phyloP scores from a whole-genome alignment of 2,888 invertebrate species.

The Hymenopus coronatus region DNA sequence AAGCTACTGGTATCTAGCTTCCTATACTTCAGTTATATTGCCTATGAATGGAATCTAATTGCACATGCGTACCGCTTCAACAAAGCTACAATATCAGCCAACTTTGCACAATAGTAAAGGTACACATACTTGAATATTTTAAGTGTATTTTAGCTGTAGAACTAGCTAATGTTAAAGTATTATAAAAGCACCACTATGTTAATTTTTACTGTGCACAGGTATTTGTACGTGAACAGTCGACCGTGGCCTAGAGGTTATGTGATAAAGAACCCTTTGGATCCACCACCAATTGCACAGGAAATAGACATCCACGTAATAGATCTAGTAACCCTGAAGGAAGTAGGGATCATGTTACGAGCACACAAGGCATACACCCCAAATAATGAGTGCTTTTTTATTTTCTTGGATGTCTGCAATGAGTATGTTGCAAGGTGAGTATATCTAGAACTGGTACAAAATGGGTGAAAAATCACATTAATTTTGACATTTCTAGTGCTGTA shows the following conservation, averaged over 20 bases:
- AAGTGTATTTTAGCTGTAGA: too few relatives aligned
- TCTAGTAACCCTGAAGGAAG: slow-evolving; percentile 68
- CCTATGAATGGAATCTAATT: too few relatives aligned
- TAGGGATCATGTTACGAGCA: slow-evolving; percentile 73
- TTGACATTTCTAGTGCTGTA: too few relatives aligned
- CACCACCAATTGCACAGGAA: slow-evolving; percentile 82
- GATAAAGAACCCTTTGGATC: slow-evolving; percentile 72
- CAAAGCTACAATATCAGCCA: too few relatives aligned
- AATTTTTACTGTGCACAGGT: slow-evolving; percentile 40
- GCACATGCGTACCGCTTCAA: too few relatives aligned
- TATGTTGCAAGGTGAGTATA: slow-evolving; percentile 72
- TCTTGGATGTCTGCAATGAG: slow-evolving; percentile 76
- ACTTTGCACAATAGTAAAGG: too few relatives aligned
- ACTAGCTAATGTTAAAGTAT: too few relatives aligned
- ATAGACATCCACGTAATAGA: slow-evolving; percentile 86
- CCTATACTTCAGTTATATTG: too few relatives aligned
- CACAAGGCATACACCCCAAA: slow-evolving; percentile 82
- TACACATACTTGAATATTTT: too few relatives aligned
- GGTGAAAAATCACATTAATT: too few relatives aligned
- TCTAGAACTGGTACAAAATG: not conserved
- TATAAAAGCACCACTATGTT: too few relatives aligned
- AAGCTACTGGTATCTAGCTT: too few relatives aligned
- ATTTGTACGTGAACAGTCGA: slow-evolving; percentile 77
- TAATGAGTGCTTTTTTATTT: slow-evolving; percentile 83
- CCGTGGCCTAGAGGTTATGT: slow-evolving; percentile 77